A percentile compares a stretch with the other conserved stretches of the same genome.
Evolutionary conservation across 2,113 vertebrate genomes (phyloP).

Genomic region (Cyprinodon brontotheroides): DNA sequence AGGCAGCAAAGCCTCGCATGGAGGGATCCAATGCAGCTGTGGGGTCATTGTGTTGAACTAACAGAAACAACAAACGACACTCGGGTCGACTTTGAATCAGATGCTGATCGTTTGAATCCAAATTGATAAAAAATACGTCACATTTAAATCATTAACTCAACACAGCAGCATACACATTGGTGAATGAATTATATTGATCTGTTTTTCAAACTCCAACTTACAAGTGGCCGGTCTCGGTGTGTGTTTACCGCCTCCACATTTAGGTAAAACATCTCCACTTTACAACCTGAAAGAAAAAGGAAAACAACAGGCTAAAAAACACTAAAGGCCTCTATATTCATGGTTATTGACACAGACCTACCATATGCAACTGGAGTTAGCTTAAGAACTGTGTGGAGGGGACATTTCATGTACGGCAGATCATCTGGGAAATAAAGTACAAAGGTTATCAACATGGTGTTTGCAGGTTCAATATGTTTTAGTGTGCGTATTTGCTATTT

Average conservation of each 20-base stretch:
- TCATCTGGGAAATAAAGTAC: slow-evolving; percentile 80
- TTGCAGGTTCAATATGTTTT: not conserved
- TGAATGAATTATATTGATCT: not conserved
- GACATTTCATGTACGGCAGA: slow-evolving; percentile 93
- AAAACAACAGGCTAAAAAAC: not conserved
- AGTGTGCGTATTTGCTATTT: not conserved
- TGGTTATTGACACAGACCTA: slow-evolving; percentile 62
- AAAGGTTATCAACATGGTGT: not conserved
- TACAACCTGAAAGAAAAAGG: slow-evolving; percentile 84
- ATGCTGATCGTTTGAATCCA: not conserved
- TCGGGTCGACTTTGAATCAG: not conserved
- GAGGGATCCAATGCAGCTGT: slow-evolving; percentile 2
- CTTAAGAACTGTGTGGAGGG: slow-evolving; percentile 93
- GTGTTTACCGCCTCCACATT: slow-evolving; percentile 95
- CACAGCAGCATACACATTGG: slow-evolving; percentile 1
- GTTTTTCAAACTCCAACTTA: slow-evolving; percentile 74
- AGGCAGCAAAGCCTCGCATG: slow-evolving; percentile 37
- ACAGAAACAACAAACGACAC: slow-evolving; percentile 48
- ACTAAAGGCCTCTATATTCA: not conserved
- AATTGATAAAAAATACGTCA: not conserved
- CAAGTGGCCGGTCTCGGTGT: slow-evolving; percentile 90
- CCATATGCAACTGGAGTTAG: slow-evolving; percentile 95
- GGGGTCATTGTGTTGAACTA: slow-evolving; percentile 1
- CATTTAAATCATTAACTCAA: slow-evolving; percentile 3
- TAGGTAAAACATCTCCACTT: slow-evolving; percentile 90